Percentiles rank a stretch among this genome's conserved stretches.
Evolutionary conservation across 1,140 invertebrate species (phyloP).

Genomic region (Melitaea cinxia): DNA sequence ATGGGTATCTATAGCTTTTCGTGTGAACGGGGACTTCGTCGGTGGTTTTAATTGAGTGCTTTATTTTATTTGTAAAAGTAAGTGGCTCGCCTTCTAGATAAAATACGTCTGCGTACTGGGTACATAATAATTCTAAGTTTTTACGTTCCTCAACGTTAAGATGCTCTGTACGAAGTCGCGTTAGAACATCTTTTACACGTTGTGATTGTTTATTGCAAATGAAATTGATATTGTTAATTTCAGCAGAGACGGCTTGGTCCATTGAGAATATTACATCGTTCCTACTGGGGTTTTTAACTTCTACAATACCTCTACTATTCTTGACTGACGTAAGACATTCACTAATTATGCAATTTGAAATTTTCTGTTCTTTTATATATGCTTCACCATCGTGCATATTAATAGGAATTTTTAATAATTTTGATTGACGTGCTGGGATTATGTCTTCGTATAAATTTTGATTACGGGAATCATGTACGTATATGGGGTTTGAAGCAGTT

Average conservation of each 20-base stretch:
- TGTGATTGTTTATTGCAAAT: too few relatives aligned
- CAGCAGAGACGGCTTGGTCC: too few relatives aligned
- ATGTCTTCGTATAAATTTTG: slow-evolving; percentile 49
- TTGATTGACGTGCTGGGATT: slow-evolving; percentile 41
- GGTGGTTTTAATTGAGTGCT: slow-evolving; percentile 51
- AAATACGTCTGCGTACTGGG: slow-evolving; percentile 39
- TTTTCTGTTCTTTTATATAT: slow-evolving; percentile 24
- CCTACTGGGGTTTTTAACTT: background rate
- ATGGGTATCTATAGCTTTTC: slow-evolving; percentile 35
- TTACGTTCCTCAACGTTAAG: slow-evolving; percentile 35
- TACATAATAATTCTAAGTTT: slow-evolving; percentile 33
- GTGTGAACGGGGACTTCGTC: slow-evolving; percentile 40
- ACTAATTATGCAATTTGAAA: background rate
- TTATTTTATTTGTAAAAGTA: slow-evolving; percentile 45
- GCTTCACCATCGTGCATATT: slow-evolving; percentile 38
- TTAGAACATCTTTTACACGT: too few relatives aligned
- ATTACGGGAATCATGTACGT: slow-evolving; percentile 45
- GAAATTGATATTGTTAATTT: too few relatives aligned
- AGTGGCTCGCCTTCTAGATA: slow-evolving; percentile 42
- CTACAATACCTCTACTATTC: too few relatives aligned
- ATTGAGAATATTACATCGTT: slow-evolving; percentile 32
- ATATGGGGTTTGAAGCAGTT: slow-evolving; percentile 36
- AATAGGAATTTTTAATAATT: slow-evolving; percentile 42
- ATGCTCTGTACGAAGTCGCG: slow-evolving; percentile 35
- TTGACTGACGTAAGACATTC: background rate